phyloP scores from a whole-genome alignment of 2,888 invertebrate genomes.

The Hedychridium roseum region DNA sequence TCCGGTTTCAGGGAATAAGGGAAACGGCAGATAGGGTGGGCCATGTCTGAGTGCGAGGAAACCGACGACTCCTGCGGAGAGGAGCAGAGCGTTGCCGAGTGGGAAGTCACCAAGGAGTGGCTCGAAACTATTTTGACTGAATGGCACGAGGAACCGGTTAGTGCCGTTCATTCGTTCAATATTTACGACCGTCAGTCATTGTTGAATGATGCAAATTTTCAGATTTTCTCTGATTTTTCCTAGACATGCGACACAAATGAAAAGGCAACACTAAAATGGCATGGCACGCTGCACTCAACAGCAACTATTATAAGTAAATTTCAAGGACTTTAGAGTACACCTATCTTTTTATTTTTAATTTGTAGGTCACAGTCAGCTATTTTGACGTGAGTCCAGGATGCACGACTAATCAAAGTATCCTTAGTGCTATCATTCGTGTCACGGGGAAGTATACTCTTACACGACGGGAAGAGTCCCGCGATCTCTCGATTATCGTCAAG shows the following conservation, averaged over 20 bases:
- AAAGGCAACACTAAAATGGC: too few species aligned
- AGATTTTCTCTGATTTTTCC: too few species aligned
- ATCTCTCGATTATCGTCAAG: slow-evolving; percentile 74
- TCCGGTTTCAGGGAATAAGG: neutral
- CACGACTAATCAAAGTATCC: slow-evolving; percentile 75
- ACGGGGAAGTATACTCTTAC: slow-evolving; percentile 69
- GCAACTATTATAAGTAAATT: too few species aligned
- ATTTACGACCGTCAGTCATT: too few species aligned
- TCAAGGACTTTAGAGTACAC: too few species aligned
- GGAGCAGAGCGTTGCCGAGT: slow-evolving; percentile 66
- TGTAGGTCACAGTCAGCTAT: slow-evolving; percentile 63
- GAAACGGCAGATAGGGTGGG: slow-evolving; percentile 2
- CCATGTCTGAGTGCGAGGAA: slow-evolving; percentile 67
- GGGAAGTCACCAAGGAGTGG: slow-evolving; percentile 70
- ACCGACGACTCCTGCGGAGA: slow-evolving; percentile 62
- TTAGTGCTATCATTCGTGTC: slow-evolving; percentile 83
- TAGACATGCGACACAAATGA: too few species aligned
- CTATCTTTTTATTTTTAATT: too few species aligned
- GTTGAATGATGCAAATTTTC: too few species aligned
- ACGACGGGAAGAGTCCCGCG: slow-evolving; percentile 43
- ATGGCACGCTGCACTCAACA: too few species aligned
- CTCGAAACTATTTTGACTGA: slow-evolving; percentile 66
- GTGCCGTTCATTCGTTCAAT: too few species aligned
- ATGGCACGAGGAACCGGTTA: slow-evolving; percentile 59
- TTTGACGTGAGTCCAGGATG: slow-evolving; percentile 70